Percentiles rank a stretch among this genome's conserved stretches.
These are phyloP conservation scores for Cyaniris semiargus DNA, from an alignment of 2,888 invertebrate species.

Conservation along the genomic window DNA sequence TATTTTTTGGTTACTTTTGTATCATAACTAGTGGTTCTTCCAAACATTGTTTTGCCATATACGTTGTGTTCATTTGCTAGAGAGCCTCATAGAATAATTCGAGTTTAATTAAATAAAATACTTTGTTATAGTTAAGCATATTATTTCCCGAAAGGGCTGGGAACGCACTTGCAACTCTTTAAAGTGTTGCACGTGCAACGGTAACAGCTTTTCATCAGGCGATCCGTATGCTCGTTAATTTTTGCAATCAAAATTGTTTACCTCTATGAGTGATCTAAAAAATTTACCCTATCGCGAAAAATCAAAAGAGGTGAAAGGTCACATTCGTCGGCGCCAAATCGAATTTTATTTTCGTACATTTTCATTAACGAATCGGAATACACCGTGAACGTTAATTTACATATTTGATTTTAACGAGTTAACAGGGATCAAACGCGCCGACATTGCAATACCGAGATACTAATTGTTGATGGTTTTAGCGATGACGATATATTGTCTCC, in stretches of 20 bases:
- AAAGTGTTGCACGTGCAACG: too few relatives aligned
- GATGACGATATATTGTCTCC: background rate
- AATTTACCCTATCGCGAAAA: background rate
- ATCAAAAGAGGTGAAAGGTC: background rate
- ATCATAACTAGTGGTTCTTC: too few relatives aligned
- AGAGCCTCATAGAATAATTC: too few relatives aligned
- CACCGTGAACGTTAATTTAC: constrained; percentile 39
- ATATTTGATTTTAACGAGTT: constrained; percentile 44
- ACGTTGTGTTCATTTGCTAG: too few relatives aligned
- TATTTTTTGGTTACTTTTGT: background rate
- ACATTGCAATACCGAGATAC: constrained; percentile 38
- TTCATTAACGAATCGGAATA: constrained; percentile 12
- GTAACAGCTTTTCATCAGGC: too few relatives aligned
- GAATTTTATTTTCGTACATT: constrained; percentile 8
- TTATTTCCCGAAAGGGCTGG: too few relatives aligned
- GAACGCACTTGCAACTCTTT: too few relatives aligned
- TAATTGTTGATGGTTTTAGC: background rate
- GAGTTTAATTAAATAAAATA: too few relatives aligned
- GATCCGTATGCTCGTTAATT: background rate
- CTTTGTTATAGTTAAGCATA: too few relatives aligned
- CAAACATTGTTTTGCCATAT: too few relatives aligned
- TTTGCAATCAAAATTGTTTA: background rate
- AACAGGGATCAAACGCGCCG: constrained; percentile 43
- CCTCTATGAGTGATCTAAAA: background rate
- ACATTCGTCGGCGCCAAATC: background rate